Evolutionary conservation across 2,888 invertebrate species (phyloP).

Genomic region (Melinopterus prodromus): DNA sequence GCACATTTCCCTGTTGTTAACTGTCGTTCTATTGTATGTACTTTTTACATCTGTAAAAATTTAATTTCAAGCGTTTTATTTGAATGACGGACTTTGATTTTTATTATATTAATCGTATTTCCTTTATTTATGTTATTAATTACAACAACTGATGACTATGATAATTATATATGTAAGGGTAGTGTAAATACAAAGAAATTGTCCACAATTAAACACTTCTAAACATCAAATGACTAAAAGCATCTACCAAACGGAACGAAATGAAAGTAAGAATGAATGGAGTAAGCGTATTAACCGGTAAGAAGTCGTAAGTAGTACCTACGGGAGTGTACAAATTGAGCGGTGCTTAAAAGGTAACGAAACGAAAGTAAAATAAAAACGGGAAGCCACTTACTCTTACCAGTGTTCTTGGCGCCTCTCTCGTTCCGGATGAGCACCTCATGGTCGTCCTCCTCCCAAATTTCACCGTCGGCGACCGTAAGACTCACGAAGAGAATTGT

Average conservation of each 20-base stretch:
- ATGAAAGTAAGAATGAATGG: not conserved
- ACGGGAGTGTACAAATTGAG: not conserved
- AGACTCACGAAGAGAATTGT: constrained; percentile 64
- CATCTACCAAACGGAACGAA: not conserved
- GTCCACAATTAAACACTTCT: not conserved
- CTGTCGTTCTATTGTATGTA: too few species aligned
- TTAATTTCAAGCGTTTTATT: too few species aligned
- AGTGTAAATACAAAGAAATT: too few species aligned
- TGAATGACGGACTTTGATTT: too few species aligned
- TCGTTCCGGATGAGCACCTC: constrained; percentile 82
- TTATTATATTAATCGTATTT: too few species aligned
- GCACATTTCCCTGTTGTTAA: too few species aligned
- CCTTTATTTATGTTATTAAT: too few species aligned
- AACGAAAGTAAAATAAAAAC: constrained; percentile 36
- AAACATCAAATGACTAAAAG: not conserved
- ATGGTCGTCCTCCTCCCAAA: constrained; percentile 81
- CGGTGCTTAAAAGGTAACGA: constrained; percentile 4
- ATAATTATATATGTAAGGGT: too few species aligned
- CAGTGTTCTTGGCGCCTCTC: constrained; percentile 75
- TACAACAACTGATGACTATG: too few species aligned
- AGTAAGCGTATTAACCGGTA: not conserved
- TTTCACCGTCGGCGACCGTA: constrained; percentile 72
- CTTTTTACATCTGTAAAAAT: too few species aligned
- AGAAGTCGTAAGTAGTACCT: not conserved
- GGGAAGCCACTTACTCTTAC: constrained; percentile 58